Conservation (phyloP, 2,888 invertebrate species). For the Anoplius nigerrimus region DNA sequence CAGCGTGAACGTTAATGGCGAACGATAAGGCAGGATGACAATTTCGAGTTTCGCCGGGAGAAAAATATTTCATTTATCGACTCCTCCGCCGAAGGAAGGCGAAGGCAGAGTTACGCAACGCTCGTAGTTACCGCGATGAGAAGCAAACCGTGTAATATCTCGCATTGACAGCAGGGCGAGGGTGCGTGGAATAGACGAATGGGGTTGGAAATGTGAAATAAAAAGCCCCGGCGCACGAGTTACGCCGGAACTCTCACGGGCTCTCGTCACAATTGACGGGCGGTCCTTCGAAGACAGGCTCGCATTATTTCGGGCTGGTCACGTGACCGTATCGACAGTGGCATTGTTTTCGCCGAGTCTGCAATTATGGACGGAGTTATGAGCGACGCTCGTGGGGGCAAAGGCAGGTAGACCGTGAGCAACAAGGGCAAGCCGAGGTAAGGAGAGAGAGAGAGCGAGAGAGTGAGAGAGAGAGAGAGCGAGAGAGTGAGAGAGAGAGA, state of each 20-base stretch:
- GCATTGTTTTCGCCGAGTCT: constrained; percentile 59
- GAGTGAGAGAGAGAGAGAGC: constrained; percentile 41
- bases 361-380: constrained; percentile 56
- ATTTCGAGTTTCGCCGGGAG: no score
- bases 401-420: constrained; percentile 27
- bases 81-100: no score
- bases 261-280: constrained; percentile 29
- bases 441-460: constrained; percentile 31
- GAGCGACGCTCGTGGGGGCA: constrained; percentile 42
- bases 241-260: constrained; percentile 35
- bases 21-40: no score
- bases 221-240: constrained; percentile 16
- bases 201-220: no score
- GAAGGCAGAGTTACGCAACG: no score
- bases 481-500: constrained; percentile 13
- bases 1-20: no score
- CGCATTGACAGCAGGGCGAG: no score
- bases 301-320: constrained; percentile 56
- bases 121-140: no score
- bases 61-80: no score
- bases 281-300: constrained; percentile 24
- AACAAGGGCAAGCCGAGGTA: constrained; percentile 31
- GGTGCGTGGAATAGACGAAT: no score
- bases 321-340: constrained; percentile 55
- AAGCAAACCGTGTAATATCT: no score